A percentile compares a stretch with the other conserved stretches of the same genome.
These are phyloP conservation scores for Volucella zonaria DNA, from an alignment of 2,888 invertebrate genomes.

Conservation along the genomic window DNA sequence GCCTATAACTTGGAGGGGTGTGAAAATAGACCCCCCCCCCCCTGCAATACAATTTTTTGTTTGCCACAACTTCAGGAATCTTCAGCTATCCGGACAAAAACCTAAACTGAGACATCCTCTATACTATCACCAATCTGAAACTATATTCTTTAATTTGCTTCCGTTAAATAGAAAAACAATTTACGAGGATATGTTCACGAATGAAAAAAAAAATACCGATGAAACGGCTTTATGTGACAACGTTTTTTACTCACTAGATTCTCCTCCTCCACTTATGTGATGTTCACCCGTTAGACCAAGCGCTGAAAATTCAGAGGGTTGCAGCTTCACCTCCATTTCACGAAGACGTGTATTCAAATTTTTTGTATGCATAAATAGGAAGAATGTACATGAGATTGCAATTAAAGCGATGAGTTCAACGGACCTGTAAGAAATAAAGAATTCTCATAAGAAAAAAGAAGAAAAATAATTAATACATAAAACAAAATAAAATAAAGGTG, in stretches of 20 bases:
- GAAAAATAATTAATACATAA: neutral
- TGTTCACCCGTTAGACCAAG: conserved; percentile 82
- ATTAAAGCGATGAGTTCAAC: conserved; percentile 92
- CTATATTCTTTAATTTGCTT: conserved; percentile 18
- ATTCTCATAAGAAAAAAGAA: conserved; percentile 18
- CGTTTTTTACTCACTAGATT: conserved; percentile 80
- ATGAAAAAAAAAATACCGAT: conserved; percentile 9
- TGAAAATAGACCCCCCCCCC: too few species aligned
- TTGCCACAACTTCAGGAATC: too few species aligned
- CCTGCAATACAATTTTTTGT: too few species aligned
- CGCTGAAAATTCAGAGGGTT: conserved; percentile 85
- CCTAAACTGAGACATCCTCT: too few species aligned
- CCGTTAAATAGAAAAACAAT: conserved; percentile 52
- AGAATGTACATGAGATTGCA: conserved; percentile 92
- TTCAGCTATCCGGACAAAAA: too few species aligned
- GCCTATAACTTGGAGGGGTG: too few species aligned
- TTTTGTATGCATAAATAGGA: conserved; percentile 92
- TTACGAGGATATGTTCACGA: neutral
- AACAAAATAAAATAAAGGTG: conserved; percentile 15
- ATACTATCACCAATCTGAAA: too few species aligned
- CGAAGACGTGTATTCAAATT: conserved; percentile 91
- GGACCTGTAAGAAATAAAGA: conserved; percentile 85
- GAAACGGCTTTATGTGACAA: conserved; percentile 19
- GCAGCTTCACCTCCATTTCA: conserved; percentile 90
- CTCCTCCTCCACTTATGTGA: conserved; percentile 80